Evolutionary conservation across 2,888 invertebrate species (phyloP).

Genomic region (Pherbina coryleti): DNA sequence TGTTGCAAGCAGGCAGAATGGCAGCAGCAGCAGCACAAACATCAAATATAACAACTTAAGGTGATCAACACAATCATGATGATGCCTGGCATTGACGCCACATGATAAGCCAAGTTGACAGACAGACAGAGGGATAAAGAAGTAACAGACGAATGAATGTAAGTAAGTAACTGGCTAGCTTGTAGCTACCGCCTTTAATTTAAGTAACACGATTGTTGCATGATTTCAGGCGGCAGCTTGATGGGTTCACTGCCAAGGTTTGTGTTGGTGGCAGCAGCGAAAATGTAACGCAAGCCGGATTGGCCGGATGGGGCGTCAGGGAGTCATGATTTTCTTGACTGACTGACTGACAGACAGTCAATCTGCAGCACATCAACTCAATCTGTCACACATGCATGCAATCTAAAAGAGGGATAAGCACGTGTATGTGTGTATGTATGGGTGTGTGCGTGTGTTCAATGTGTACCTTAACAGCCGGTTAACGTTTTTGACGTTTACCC

Average conservation of each 20-base stretch:
- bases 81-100: constrained; percentile 31
- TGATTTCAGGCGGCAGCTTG: too few species aligned
- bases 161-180: too few species aligned
- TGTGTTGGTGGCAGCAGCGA: too few species aligned
- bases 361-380: constrained; percentile 8
- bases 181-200: too few species aligned
- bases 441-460: background rate
- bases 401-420: background rate
- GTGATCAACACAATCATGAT: constrained; percentile 26
- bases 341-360: background rate
- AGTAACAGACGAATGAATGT: too few species aligned
- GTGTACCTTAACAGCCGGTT: constrained; percentile 33
- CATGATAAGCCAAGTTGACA: constrained; percentile 37
- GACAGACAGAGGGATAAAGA: background rate
- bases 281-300: too few species aligned
- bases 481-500: constrained; percentile 42
- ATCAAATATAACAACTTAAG: constrained; percentile 18
- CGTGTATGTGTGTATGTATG: background rate
- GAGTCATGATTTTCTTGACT: background rate
- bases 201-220: too few species aligned
- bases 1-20: background rate
- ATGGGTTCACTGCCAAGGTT: too few species aligned
- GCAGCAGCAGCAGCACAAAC: background rate
- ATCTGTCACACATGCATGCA: background rate
- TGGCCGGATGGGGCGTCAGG: background rate